These are phyloP conservation scores for Borostomias antarcticus DNA, from an alignment of 2,797 vertebrate genomes.

Conservation along the genomic window DNA sequence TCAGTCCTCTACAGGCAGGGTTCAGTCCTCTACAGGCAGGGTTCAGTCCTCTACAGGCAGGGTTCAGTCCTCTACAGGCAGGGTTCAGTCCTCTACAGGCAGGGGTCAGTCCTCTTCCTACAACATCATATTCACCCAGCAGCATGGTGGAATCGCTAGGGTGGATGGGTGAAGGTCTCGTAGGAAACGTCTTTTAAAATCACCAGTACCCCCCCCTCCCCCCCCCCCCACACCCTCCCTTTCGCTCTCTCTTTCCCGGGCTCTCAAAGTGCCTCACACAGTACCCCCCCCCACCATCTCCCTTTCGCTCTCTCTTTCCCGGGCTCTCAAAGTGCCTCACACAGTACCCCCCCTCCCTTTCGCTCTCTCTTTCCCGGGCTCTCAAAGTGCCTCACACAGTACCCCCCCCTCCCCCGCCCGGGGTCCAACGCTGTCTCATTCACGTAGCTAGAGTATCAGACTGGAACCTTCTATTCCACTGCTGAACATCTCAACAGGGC, in stretches of 20 bases:
- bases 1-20: no score
- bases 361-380: slow-evolving; percentile 47
- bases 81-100: no score
- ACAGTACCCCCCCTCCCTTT: slow-evolving; percentile 40
- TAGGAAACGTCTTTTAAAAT: slow-evolving; percentile 35
- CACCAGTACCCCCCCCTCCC: slow-evolving; percentile 19
- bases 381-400: slow-evolving; percentile 51
- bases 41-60: no score
- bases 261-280: slow-evolving; percentile 51
- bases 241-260: slow-evolving; percentile 33
- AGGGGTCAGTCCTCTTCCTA: background rate
- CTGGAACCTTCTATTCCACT: slow-evolving; percentile 38
- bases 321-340: slow-evolving; percentile 51
- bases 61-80: no score
- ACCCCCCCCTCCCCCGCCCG: slow-evolving; percentile 42
- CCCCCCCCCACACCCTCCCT: slow-evolving; percentile 35
- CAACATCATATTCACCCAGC: slow-evolving; percentile 2
- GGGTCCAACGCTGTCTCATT: slow-evolving; percentile 51
- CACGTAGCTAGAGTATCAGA: slow-evolving; percentile 35
- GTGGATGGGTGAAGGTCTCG: slow-evolving; percentile 44
- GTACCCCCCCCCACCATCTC: slow-evolving; percentile 37
- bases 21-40: no score
- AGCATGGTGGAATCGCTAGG: slow-evolving; percentile 31
- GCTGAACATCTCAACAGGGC: slow-evolving; percentile 20
- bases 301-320: no score